Evolutionary conservation across 2,113 vertebrate genomes (phyloP), one percentile per base, ranked within the genome.

Genomic region (Neolamprologus falcicula): DNA sequence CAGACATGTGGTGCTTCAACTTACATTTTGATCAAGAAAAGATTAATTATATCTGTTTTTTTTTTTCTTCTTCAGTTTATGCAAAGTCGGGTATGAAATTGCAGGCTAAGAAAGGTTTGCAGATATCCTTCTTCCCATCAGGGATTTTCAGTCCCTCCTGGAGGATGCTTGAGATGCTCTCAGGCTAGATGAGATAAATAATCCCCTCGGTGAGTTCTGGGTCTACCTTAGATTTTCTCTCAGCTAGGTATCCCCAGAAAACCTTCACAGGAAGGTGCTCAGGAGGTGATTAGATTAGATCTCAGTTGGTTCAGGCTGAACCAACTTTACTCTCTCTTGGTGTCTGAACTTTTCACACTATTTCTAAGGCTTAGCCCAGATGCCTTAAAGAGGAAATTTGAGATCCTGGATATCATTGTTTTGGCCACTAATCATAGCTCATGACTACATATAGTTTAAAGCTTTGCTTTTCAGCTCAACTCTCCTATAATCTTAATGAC

Each of bases 31-130:
- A 66, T 47, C 3, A 76, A 76, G 42, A 76, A 31, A 73, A 31
- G 26, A 50, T 50, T 0, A 47, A 50, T 78, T 50, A 8, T 78
- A 12, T 78, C 9, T 19, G 6, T 0, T 2, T 3, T 2, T 1
- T 10, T 4, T 35, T 7, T 35, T 16, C 1, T 45, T 76, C 2
- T 50, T 50, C 14, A 5, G 42, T 19, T 31, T 31, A 50, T 78
- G 24, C 16, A 50, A 50, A 50, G 42, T 78, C 1, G 0, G 16
- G 42, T 19, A 45, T 47, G 40, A 76, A 76, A 28, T 50, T 7
- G 42, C 42, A 78, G 40, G 71, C 71, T 76, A 28, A 76, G 40
- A 28, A 47, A 47, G 40, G 68, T 76, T 47, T 17, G 9, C 68
- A 47, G 14, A 45, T 10, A 5, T 76, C 14, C 9, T 78, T n/a